phyloP scores from a whole-genome alignment of 92 coral and sea anemone species.

The Anthopleura xanthogrammica region DNA sequence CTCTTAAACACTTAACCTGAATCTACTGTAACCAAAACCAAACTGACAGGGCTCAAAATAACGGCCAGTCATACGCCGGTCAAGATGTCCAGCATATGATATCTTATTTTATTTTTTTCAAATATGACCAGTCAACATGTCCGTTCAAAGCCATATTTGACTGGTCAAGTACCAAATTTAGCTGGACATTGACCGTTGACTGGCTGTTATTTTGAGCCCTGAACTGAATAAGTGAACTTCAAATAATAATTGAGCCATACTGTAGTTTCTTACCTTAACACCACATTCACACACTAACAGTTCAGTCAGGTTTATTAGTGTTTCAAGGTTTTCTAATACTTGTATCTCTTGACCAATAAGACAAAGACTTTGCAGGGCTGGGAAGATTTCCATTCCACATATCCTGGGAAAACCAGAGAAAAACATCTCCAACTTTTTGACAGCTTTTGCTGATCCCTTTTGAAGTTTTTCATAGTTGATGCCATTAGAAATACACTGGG shows the following conservation, averaged over 20 bases:
- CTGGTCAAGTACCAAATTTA: no score
- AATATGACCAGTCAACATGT: no score
- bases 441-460: constrained; percentile 76
- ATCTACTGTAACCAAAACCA: no score
- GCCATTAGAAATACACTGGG: constrained; percentile 87
- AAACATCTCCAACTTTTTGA: constrained; percentile 85
- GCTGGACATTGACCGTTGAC: no score
- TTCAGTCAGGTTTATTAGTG: constrained; percentile 70
- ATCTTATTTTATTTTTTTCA: no score
- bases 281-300: constrained; percentile 82
- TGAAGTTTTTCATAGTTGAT: constrained; percentile 83
- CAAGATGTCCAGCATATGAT: no score
- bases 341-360: constrained; percentile 85
- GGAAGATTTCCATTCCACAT: constrained; percentile 84
- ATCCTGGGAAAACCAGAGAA: constrained; percentile 93
- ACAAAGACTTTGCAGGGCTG: constrained; percentile 59
- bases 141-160: no score
- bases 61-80: no score
- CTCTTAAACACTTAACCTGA: no score
- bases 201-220: no score
- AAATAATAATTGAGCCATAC: not conserved
- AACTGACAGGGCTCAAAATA: no score
- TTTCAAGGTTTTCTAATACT: constrained; percentile 64
- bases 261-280: constrained; percentile 48
- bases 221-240: not conserved